Conservation (phyloP, 2,113 vertebrate species). For the Stigmatopora nigra region DNA sequence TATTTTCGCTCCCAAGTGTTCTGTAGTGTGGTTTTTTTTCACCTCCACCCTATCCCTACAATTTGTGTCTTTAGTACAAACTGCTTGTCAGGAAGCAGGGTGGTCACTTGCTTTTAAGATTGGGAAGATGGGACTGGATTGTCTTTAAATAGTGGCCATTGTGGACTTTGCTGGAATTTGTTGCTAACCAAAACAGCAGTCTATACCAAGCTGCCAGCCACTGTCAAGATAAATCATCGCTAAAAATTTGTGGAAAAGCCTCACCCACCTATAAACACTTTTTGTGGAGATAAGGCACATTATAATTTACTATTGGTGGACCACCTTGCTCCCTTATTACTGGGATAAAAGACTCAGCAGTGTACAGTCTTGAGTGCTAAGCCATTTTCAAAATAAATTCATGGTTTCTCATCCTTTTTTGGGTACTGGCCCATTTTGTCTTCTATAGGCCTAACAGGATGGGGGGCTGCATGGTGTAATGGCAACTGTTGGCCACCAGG, state of each 20-base stretch:
- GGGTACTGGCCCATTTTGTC: constrained; percentile 63
- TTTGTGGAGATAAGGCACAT: neutral
- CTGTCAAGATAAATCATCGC: neutral
- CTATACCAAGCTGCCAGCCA: neutral
- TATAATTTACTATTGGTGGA: constrained; percentile 58
- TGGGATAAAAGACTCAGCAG: constrained; percentile 76
- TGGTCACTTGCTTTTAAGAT: constrained; percentile 26
- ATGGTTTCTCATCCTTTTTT: constrained; percentile 75
- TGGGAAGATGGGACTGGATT: neutral
- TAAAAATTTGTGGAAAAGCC: neutral
- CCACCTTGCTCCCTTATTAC: constrained; percentile 76
- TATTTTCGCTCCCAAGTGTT: constrained; percentile 48
- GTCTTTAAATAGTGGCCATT: neutral
- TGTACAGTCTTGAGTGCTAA: constrained; percentile 94
- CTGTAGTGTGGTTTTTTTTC: constrained; percentile 51
- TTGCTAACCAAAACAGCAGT: neutral
- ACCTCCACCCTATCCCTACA: constrained; percentile 5
- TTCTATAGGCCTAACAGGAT: neutral
- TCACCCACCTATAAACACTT: neutral
- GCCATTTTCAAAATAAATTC: constrained; percentile 70
- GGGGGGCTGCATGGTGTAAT: constrained; percentile 9
- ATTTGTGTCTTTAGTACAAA: constrained; percentile 15
- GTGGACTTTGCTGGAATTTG: neutral
- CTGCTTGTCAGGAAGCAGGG: constrained; percentile 33
- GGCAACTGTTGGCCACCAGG: constrained; percentile 17